Base-by-base conservation (phyloP, 2,797 vertebrate species). In the Ambastaia sidthimunki region DNA sequence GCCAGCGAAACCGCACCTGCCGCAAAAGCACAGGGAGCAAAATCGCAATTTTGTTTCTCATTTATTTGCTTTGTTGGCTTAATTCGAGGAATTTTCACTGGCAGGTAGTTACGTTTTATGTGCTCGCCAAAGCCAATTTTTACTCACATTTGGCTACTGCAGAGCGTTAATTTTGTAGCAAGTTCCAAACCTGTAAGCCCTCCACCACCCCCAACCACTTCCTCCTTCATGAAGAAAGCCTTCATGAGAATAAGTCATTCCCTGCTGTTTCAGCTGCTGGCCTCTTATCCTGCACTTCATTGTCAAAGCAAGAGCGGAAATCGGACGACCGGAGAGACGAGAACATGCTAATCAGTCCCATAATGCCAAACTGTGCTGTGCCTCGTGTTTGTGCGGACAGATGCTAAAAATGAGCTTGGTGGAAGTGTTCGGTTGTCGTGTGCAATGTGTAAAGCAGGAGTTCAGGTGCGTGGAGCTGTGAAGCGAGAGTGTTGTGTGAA, bases 211-310 rank as follows among this genome's bases (percentile, higher is more conserved):
- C 67, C 47, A 12, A 82, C 86, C 87, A 80, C 91, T 85, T 90
- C 83, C 83, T 87, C 28, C 28, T 16, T n/a, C n/a, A n/a, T n/a
- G 37, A 54, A 76, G 37, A 70, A 90, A 87, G 88, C 86, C 88
- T 92, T 84, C 84, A 90, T 90, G 89, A 85, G 85, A 92, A 93
- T 92, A 92, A 94, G 92, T 93, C 90, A 89, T 89, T 90, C 89
- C 90, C 88, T 93, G 91, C 91, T 91, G 91, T 89, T 92, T 92
- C 89, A 94, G 92, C 91, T 83, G 76, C 77, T 82, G 52, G 80
- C 68, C 75, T 81, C 74, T 82, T 82, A 74, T 82, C 67, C 55
- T 80, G 31, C 18, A 77, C 31, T 69, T 79, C 48, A 86, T 85
- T 71, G 81, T 83, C 74, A 47, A 50, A 55, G 52, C 52, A 54